phyloP scores from a whole-genome alignment of 1,140 invertebrate species.

The Danaus melanippus region DNA sequence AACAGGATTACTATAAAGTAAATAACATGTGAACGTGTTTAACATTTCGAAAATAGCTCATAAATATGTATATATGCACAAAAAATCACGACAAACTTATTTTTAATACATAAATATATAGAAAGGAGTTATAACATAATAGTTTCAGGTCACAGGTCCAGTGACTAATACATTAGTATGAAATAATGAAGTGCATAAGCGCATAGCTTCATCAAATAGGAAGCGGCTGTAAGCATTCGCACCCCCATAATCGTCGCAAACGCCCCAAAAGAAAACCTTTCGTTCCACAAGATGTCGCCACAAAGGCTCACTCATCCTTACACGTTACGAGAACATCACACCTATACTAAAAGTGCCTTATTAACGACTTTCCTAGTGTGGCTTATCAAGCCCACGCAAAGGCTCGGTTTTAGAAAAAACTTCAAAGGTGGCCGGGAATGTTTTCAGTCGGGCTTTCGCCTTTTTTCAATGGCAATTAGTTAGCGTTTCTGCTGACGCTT shows the following conservation, averaged over 20 bases:
- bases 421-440: conserved; percentile 61
- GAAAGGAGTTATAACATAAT: too few relatives aligned
- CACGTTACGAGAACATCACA: conserved; percentile 43
- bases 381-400: conserved; percentile 62
- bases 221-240: conserved; percentile 12
- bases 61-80: too few relatives aligned
- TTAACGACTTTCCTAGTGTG: conserved; percentile 57
- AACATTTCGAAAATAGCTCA: too few relatives aligned
- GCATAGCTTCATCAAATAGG: conserved; percentile 6
- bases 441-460: conserved; percentile 66
- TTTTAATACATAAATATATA: too few relatives aligned
- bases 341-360: conserved; percentile 65
- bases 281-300: conserved; percentile 34
- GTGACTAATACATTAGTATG: too few relatives aligned
- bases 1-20: too few relatives aligned
- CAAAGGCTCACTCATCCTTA: conserved; percentile 51
- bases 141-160: too few relatives aligned
- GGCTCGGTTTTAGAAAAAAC: conserved; percentile 53
- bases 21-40: too few relatives aligned
- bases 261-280: conserved; percentile 47
- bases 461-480: conserved; percentile 71
- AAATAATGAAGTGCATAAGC: too few relatives aligned
- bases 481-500: conserved; percentile 51
- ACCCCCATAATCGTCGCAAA: conserved; percentile 32
- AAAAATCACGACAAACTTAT: too few relatives aligned